A percentile compares a stretch with the other conserved stretches of the same genome.
Evolutionary conservation across 2,888 invertebrate genomes (phyloP).

Genomic region (Lycophotia porphyrea): DNA sequence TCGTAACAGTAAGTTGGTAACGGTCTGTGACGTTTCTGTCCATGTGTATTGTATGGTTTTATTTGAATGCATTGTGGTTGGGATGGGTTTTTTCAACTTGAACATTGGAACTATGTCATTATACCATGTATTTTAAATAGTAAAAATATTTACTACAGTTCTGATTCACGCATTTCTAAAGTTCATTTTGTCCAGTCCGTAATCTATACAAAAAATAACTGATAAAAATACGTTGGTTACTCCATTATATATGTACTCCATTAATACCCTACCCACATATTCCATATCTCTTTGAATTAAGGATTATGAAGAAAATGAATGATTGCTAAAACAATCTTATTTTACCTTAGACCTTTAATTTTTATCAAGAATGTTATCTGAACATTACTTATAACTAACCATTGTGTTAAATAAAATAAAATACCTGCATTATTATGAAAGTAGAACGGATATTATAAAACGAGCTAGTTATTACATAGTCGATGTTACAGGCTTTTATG

Average conservation of each 20-base stretch:
- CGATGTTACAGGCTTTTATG: background rate
- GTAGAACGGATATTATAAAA: slow-evolving; percentile 30
- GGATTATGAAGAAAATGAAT: slow-evolving; percentile 16
- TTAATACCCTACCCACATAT: slow-evolving; percentile 33
- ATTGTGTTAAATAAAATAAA: slow-evolving; percentile 3
- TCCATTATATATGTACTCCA: slow-evolving; percentile 2
- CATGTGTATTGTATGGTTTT: slow-evolving; percentile 44
- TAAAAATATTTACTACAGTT: background rate
- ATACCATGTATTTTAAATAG: slow-evolving; percentile 7
- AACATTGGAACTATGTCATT: slow-evolving; percentile 25
- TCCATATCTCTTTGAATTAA: slow-evolving; percentile 26
- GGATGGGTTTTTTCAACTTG: slow-evolving; percentile 40
- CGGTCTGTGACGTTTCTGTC: slow-evolving; percentile 61
- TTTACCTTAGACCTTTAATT: slow-evolving; percentile 38
- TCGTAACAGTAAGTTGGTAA: slow-evolving; percentile 64
- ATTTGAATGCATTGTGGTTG: slow-evolving; percentile 40
- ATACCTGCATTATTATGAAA: slow-evolving; percentile 28
- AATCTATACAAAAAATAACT: background rate
- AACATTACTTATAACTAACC: slow-evolving; percentile 6
- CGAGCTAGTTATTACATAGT: slow-evolving; percentile 5
- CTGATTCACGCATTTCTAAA: slow-evolving; percentile 5
- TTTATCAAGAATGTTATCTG: slow-evolving; percentile 52
- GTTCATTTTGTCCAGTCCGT: background rate
- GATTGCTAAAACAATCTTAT: slow-evolving; percentile 28
- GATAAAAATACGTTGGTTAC: slow-evolving; percentile 3